Percentiles rank a stretch among this genome's conserved stretches.
Conservation (phyloP, 2,113 vertebrate species). For the Ptilorrhoa leucosticta region DNA sequence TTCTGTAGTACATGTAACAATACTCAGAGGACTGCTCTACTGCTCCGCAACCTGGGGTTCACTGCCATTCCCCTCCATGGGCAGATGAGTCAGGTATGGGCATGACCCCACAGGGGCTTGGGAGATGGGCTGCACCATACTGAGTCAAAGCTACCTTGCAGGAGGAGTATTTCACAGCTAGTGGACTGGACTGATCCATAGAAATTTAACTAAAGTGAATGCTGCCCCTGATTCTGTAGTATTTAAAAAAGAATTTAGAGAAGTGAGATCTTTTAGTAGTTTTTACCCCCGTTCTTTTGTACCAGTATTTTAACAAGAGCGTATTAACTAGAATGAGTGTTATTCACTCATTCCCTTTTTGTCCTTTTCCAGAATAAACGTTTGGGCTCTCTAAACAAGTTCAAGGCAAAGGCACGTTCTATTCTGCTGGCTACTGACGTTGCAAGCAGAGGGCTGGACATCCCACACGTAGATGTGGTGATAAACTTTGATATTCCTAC, state of each 20-base stretch:
- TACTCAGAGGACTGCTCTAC: slow-evolving; percentile 89
- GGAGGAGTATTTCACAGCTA: neutral
- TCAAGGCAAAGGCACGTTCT: slow-evolving; percentile 94
- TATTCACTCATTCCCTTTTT: neutral
- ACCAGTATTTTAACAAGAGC: neutral
- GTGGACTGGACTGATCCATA: neutral
- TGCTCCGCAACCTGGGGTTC: slow-evolving; percentile 93
- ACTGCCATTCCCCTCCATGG: slow-evolving; percentile 96
- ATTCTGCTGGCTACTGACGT: slow-evolving; percentile 95
- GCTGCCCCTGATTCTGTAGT: neutral
- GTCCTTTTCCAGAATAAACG: slow-evolving; percentile 85
- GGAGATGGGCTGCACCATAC: neutral
- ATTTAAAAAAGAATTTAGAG: neutral
- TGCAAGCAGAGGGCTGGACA: slow-evolving; percentile 94
- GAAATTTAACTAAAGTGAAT: neutral
- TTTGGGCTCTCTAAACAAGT: slow-evolving; percentile 93
- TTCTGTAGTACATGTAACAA: slow-evolving; percentile 96
- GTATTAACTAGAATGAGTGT: neutral
- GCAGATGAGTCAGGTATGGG: slow-evolving; percentile 93
- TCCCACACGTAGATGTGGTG: slow-evolving; percentile 96
- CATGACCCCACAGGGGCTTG: neutral
- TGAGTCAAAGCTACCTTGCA: neutral
- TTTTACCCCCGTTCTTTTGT: neutral
- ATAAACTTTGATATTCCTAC: slow-evolving; percentile 99
- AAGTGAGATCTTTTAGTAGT: neutral